Conservation (phyloP, 1,140 invertebrate species). For the Drosophila ironensis region DNA sequence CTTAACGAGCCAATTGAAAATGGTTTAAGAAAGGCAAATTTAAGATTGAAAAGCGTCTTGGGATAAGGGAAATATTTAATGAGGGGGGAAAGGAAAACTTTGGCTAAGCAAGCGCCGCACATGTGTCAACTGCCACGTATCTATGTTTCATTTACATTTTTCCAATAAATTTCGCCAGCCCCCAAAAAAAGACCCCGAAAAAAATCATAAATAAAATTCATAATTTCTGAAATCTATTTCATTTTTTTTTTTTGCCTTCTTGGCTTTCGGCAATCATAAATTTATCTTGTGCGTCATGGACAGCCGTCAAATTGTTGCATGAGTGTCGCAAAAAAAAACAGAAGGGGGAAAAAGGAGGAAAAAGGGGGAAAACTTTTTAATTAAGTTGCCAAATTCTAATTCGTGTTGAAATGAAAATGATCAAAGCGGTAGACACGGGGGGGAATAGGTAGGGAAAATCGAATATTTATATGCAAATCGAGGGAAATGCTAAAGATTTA, state of each 20-base stretch:
- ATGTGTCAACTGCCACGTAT: constrained; percentile 44
- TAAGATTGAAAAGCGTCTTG: too few species aligned
- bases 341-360: not conserved
- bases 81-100: too few species aligned
- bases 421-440: constrained; percentile 17
- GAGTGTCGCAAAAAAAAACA: constrained; percentile 2
- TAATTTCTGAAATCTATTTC: constrained; percentile 64
- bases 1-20: constrained; percentile 70
- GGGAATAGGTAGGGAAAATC: constrained; percentile 17
- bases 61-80: too few species aligned
- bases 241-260: too few species aligned
- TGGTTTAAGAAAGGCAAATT: constrained; percentile 22
- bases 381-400: constrained; percentile 58
- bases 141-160: constrained; percentile 76
- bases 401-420: constrained; percentile 54
- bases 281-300: constrained; percentile 68
- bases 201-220: constrained; percentile 51
- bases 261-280: constrained; percentile 58
- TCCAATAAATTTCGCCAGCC: constrained; percentile 62
- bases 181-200: constrained; percentile 3
- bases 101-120: constrained; percentile 3
- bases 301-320: constrained; percentile 77
- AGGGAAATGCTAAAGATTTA: constrained; percentile 47
- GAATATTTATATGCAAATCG: constrained; percentile 37
- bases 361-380: constrained; percentile 32